Base-by-base conservation (phyloP, 2,888 invertebrate species). In the Campoletis raptor region DNA sequence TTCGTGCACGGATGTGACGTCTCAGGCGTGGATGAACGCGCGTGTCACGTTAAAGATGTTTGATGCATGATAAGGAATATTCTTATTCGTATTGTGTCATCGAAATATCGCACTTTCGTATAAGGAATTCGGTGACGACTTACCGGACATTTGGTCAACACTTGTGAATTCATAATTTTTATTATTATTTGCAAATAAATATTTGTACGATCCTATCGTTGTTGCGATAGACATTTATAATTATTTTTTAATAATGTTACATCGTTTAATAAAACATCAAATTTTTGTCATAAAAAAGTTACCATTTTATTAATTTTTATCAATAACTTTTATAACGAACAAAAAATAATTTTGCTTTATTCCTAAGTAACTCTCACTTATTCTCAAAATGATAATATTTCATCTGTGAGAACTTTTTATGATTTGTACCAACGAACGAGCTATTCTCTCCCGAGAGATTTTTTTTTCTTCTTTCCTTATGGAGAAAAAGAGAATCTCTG, bases 1-100 rank as follows among this genome's bases (percentile, higher is more conserved):
- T 87, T 80, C 90, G 89, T 89, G 88, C 87, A 88, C 92, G 93
- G 92, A 94, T 92, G 90, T 92, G 92, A 92, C 92, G 92, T 89
- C 89, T 83, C 69, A 80, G 80, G 18, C 45, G 52, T 18, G 12
- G 36, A 45, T 24, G 66, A 72, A 69, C 79, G 82, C 84, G 77
- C 85, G 88, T 85, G 79, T 79, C 79, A 79, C 81, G 45, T 70
- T 24, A 70, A 81, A 81, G 85, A 88, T 89, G 86, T 77, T 85
- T 36, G 74, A 79, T 48, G 72, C 79, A 52, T 78, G 88, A 89
- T 89, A 90, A 89, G 85, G 87, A 81, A 64, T 81, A 84, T 85
- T 77, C 86, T 89, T 88, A 89, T 89, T 82, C 76, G 72, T 54
- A 74, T 79, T 83, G 85, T 88, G 89, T 90, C 89, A 86, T 88